Evolutionary conservation across 2,888 invertebrate species (phyloP).

Genomic region (Euphydryas editha): DNA sequence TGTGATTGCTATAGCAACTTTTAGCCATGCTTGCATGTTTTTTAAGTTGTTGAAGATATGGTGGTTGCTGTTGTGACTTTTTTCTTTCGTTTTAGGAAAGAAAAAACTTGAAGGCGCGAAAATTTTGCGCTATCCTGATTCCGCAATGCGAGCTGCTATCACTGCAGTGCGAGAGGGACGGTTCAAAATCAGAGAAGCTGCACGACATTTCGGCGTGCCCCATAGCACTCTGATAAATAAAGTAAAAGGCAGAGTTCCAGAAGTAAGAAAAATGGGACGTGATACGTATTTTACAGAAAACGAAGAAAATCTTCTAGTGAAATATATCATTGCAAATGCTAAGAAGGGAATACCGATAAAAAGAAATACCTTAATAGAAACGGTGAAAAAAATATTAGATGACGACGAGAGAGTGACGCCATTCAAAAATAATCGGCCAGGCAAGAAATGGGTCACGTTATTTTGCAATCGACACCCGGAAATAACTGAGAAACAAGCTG

Average conservation of each 20-base stretch:
- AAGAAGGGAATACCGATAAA: conserved; percentile 11
- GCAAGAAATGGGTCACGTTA: conserved; percentile 47
- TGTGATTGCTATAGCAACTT: no score
- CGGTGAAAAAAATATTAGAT: conserved; percentile 2
- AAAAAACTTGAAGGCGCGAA: no score
- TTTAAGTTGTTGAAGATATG: no score
- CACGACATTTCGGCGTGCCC: conserved; percentile 14
- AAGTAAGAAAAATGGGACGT: conserved; percentile 8
- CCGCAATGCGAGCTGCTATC: no score
- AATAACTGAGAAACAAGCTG: conserved; percentile 38
- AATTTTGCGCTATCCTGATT: no score
- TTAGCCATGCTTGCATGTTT: no score
- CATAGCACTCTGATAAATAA: conserved; percentile 18
- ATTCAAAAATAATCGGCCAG: conserved; percentile 42
- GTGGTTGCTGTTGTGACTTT: no score
- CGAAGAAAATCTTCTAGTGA: conserved; percentile 3
- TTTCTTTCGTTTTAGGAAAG: no score
- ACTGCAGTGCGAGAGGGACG: conserved; percentile 14
- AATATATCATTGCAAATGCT: conserved; percentile 6
- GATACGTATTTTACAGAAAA: conserved; percentile 2
- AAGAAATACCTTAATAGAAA: conserved; percentile 9
- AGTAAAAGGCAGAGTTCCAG: conserved; percentile 9
- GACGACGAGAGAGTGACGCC: conserved; percentile 2
- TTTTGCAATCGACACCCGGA: conserved; percentile 50
- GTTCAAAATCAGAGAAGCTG: conserved; percentile 12